Evolutionary conservation across 2,797 vertebrate genomes (phyloP).

Genomic region (Eidolon dupreanum): DNA sequence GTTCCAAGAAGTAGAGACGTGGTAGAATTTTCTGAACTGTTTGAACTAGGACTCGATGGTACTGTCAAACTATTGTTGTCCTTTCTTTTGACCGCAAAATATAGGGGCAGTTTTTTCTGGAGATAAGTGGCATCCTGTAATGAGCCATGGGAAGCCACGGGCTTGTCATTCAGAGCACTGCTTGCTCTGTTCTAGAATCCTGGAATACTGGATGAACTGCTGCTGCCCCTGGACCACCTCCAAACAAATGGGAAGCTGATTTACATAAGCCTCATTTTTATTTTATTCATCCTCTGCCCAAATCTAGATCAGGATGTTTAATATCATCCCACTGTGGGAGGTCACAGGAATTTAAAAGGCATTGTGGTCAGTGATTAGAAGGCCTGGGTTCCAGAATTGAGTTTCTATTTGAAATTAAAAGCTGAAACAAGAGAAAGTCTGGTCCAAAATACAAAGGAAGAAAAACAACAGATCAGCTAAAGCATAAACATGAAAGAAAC

Average conservation of each 20-base stretch:
- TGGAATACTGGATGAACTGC: neutral
- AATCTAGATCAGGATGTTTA: slow-evolving; percentile 42
- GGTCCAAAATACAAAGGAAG: neutral
- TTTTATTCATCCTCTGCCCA: slow-evolving; percentile 50
- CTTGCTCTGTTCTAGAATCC: slow-evolving; percentile 21
- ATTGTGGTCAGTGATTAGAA: neutral
- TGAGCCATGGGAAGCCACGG: neutral
- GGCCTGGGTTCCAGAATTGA: neutral
- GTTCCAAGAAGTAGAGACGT: neutral
- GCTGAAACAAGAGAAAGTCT: neutral
- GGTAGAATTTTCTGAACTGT: neutral
- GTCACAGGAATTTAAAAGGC: neutral
- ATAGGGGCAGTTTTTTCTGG: neutral
- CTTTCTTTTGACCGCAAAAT: slow-evolving; percentile 46
- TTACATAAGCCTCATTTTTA: slow-evolving; percentile 37
- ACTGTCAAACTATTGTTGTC: neutral
- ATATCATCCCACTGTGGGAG: neutral
- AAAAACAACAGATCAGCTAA: neutral
- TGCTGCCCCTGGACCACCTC: neutral
- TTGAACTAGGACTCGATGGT: neutral
- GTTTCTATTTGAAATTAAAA: slow-evolving; percentile 21
- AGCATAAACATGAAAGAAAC: neutral
- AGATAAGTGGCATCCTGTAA: neutral
- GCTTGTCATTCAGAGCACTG: slow-evolving; percentile 25
- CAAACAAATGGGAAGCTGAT: slow-evolving; percentile 19